Conservation (phyloP, 2,888 invertebrate genomes). For the Sinopyrophorus schimmeli region DNA sequence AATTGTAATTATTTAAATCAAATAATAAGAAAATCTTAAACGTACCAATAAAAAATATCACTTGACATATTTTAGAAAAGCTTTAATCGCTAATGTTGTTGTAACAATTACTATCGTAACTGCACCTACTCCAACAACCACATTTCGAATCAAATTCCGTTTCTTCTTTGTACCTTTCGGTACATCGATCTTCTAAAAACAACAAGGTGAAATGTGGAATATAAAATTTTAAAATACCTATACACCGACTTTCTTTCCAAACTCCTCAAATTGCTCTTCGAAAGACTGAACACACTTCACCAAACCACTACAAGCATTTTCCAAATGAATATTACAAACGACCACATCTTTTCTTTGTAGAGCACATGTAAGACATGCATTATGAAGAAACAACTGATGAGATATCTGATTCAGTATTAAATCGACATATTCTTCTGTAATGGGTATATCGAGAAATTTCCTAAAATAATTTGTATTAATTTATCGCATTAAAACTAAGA, state of each 20-base stretch:
- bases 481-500: neutral
- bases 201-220: no score
- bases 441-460: constrained; percentile 22
- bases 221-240: neutral
- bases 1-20: no score
- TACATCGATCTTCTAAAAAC: no score
- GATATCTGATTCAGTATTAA: constrained; percentile 35
- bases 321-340: constrained; percentile 36
- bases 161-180: no score
- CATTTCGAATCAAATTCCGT: no score
- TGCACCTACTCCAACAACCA: no score
- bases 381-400: constrained; percentile 37
- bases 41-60: no score
- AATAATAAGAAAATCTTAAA: no score
- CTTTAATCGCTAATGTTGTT: no score
- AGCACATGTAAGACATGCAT: constrained; percentile 39
- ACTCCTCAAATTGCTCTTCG: constrained; percentile 29
- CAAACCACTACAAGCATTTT: constrained; percentile 32
- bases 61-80: no score
- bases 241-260: constrained; percentile 24
- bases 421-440: constrained; percentile 36
- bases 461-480: constrained; percentile 29
- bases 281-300: constrained; percentile 31
- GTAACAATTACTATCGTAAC: no score
- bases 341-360: constrained; percentile 37